These are phyloP conservation scores for Hipposideros armiger DNA, from an alignment of 2,113 vertebrate species.

Conservation along the genomic window DNA sequence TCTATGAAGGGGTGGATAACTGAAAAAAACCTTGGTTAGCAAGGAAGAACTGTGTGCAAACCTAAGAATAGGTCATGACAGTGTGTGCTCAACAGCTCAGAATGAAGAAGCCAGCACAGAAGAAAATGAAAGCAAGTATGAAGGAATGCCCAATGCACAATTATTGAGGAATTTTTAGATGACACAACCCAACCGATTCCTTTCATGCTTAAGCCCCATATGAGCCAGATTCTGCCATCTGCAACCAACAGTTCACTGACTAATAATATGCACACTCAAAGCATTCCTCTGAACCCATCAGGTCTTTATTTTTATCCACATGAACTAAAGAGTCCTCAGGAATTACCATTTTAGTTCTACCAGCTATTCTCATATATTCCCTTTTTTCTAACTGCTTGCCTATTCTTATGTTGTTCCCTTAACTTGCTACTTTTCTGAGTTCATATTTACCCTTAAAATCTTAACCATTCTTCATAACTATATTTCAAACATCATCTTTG, in stretches of 20 bases:
- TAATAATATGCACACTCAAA: neutral
- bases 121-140: constrained; percentile 8
- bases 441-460: neutral
- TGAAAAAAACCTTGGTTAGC: neutral
- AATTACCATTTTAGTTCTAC: constrained; percentile 5
- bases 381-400: constrained; percentile 16
- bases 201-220: neutral
- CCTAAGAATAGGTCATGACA: neutral
- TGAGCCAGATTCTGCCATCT: neutral
- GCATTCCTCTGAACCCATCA: constrained; percentile 28
- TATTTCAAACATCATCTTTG: constrained; percentile 49
- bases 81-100: neutral
- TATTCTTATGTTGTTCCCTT: neutral
- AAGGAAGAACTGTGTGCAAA: neutral
- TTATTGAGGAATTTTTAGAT: constrained; percentile 33
- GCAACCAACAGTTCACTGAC: neutral
- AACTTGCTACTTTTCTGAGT: neutral
- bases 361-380: neutral
- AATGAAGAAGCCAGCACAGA: constrained; percentile 19
- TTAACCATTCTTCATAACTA: neutral
- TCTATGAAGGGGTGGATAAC: neutral
- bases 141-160: neutral
- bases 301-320: constrained; percentile 31
- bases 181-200: neutral
- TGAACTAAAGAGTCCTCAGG: constrained; percentile 36